phyloP scores from a whole-genome alignment of 2,113 vertebrate species.

The Gopherus evgoodei region DNA sequence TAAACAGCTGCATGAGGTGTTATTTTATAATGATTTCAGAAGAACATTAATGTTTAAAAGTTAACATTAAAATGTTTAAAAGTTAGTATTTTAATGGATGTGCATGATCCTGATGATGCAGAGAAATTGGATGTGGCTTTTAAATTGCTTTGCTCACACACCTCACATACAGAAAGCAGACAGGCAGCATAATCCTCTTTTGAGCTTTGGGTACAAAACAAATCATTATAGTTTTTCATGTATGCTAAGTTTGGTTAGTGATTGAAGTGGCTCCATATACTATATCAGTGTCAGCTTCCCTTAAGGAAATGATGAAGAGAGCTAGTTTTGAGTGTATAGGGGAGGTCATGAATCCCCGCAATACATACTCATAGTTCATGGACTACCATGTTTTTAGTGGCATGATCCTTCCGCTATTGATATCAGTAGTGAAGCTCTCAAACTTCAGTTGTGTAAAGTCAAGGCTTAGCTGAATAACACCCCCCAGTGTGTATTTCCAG shows the following conservation, averaged over 20 bases:
- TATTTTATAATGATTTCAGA: constrained; percentile 72
- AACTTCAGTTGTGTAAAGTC: neutral
- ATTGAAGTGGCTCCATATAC: neutral
- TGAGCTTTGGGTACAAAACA: constrained; percentile 22
- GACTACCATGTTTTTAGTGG: neutral
- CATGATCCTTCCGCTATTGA: neutral
- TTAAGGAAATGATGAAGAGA: constrained; percentile 50
- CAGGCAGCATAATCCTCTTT: constrained; percentile 30
- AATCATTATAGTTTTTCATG: constrained; percentile 38
- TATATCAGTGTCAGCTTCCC: constrained; percentile 33
- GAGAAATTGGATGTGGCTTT: constrained; percentile 55
- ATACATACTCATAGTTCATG: neutral
- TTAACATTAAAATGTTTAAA: constrained; percentile 50
- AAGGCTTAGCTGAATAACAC: neutral
- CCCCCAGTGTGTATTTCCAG: neutral
- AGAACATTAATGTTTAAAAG: constrained; percentile 67
- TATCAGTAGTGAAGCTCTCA: neutral
- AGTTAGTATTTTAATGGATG: constrained; percentile 68
- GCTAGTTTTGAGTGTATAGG: neutral
- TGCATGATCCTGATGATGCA: constrained; percentile 62
- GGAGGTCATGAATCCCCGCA: neutral
- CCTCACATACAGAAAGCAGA: constrained; percentile 19
- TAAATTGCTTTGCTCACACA: constrained; percentile 48
- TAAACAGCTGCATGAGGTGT: neutral
- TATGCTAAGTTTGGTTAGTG: constrained; percentile 46